Evolutionary conservation across 2,113 vertebrate species (phyloP).

Genomic region (Gymnocephalus cernua): DNA sequence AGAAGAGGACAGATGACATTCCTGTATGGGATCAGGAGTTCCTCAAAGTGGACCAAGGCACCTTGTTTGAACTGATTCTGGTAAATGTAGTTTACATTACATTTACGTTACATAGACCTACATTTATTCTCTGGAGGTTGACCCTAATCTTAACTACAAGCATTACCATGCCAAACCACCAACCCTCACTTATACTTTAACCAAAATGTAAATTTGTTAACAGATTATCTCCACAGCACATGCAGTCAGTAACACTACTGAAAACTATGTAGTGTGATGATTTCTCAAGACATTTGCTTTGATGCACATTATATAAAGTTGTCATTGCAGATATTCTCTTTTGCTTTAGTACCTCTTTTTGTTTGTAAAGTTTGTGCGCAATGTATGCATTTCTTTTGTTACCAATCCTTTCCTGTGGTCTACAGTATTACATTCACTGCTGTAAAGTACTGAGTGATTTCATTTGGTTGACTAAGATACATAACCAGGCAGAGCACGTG

Average conservation of each 20-base stretch:
- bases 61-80: conserved; percentile 98
- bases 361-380: not conserved
- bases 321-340: not conserved
- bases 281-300: not conserved
- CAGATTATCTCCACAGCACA: not conserved
- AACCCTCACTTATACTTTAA: not conserved
- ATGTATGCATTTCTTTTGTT: not conserved
- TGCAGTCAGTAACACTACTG: not conserved
- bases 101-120: not conserved
- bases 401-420: not conserved
- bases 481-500: not conserved
- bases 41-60: conserved; percentile 99
- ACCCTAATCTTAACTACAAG: not conserved
- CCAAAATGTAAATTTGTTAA: not conserved
- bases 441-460: not conserved
- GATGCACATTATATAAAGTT: not conserved
- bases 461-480: not conserved
- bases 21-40: conserved; percentile 99
- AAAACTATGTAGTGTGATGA: too few relatives aligned
- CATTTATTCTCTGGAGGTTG: not conserved
- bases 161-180: not conserved
- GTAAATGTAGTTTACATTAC: conserved; percentile 76
- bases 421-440: not conserved
- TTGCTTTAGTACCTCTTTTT: not conserved
- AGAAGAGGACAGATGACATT: conserved; percentile 99